A percentile compares a stretch with the other conserved stretches of the same genome.
Conservation (phyloP, 1,140 invertebrate species). For the Holcopasites calliopsidis region DNA sequence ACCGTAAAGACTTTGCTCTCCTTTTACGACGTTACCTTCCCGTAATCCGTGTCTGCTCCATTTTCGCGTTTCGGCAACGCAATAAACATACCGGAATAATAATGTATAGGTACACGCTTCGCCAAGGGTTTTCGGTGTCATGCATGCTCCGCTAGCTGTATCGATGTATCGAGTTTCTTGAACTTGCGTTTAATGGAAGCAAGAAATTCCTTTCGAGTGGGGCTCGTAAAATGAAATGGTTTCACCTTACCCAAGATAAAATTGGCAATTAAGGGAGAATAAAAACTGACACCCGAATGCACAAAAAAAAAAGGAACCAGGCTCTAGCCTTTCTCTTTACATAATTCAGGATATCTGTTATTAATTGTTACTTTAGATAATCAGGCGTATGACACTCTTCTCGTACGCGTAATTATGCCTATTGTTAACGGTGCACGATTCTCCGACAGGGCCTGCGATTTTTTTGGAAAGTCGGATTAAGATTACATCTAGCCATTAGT, state of each 20-base stretch:
- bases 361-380: too few relatives aligned
- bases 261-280: neutral
- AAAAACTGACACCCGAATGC: neutral
- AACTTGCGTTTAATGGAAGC: neutral
- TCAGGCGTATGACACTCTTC: too few relatives aligned
- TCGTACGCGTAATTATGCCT: too few relatives aligned
- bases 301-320: neutral
- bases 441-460: too few relatives aligned
- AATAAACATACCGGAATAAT: conserved; percentile 12
- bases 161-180: neutral
- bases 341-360: too few relatives aligned
- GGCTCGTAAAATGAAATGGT: neutral
- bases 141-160: neutral
- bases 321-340: neutral
- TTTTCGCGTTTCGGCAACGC: conserved; percentile 2
- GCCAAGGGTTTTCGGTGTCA: too few relatives aligned
- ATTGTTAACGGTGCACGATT: too few relatives aligned
- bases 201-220: neutral
- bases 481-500: neutral
- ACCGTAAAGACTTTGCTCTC: neutral
- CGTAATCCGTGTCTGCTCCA: neutral
- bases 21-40: neutral
- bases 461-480: too few relatives aligned
- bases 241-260: neutral
- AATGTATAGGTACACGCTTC: neutral